These are phyloP conservation scores for Sipha maydis DNA, from an alignment of 2,888 invertebrate species.

Conservation along the genomic window DNA sequence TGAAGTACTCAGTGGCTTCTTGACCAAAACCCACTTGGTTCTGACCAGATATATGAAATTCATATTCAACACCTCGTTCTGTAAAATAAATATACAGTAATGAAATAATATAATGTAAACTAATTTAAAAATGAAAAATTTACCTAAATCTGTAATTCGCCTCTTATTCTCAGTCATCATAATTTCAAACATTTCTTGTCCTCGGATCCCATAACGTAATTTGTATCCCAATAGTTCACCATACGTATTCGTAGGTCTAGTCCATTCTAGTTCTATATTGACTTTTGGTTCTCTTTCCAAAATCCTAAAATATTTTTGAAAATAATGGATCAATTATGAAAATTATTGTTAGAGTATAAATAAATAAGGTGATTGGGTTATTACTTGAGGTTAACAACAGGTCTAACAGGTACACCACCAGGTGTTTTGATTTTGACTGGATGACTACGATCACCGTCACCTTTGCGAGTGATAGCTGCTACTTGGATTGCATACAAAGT, in stretches of 20 bases:
- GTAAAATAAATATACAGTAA: slow-evolving; percentile 61
- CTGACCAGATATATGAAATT: slow-evolving; percentile 94
- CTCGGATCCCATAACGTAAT: slow-evolving; percentile 86
- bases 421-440: slow-evolving; percentile 89
- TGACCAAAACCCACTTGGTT: slow-evolving; percentile 96
- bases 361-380: slow-evolving; percentile 65
- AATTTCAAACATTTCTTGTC: slow-evolving; percentile 78
- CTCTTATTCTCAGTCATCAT: slow-evolving; percentile 77
- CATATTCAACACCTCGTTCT: slow-evolving; percentile 94
- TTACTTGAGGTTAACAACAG: slow-evolving; percentile 83
- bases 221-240: slow-evolving; percentile 90
- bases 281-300: slow-evolving; percentile 88
- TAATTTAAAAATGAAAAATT: slow-evolving; percentile 17
- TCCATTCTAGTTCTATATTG: slow-evolving; percentile 89
- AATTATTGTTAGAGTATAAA: background rate
- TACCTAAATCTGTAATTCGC: slow-evolving; percentile 78
- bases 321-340: background rate
- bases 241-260: slow-evolving; percentile 86
- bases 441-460: slow-evolving; percentile 92
- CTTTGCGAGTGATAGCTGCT: slow-evolving; percentile 94
- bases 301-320: slow-evolving; percentile 71
- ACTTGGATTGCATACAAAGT: slow-evolving; percentile 94
- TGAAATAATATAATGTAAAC: background rate
- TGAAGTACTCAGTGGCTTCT: slow-evolving; percentile 89
- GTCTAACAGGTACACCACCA: slow-evolving; percentile 89